Evolutionary conservation across 2,113 vertebrate genomes (phyloP).

Genomic region (Rhinogobius similis): DNA sequence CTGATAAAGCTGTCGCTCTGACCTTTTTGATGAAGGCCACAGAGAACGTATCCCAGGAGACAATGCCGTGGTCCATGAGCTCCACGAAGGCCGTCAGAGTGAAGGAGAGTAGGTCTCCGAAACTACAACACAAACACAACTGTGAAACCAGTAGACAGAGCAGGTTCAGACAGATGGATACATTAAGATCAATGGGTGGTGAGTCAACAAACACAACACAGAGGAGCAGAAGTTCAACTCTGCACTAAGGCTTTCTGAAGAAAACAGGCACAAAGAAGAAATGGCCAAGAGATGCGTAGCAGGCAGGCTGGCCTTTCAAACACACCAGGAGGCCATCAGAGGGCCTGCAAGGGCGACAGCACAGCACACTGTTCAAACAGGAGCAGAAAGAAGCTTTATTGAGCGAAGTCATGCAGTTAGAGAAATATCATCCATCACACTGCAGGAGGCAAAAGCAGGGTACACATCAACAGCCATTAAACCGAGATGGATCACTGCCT

Average conservation of each 20-base stretch:
- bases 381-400: slow-evolving; percentile 49
- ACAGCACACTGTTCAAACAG: slow-evolving; percentile 43
- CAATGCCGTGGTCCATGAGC: slow-evolving; percentile 98
- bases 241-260: slow-evolving; percentile 35
- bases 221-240: slow-evolving; percentile 29
- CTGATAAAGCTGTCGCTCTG: slow-evolving; percentile 10
- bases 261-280: slow-evolving; percentile 31
- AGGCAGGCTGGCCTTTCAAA: slow-evolving; percentile 45
- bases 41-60: slow-evolving; percentile 99
- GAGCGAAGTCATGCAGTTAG: slow-evolving; percentile 68
- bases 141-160: slow-evolving; percentile 41
- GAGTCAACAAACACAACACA: slow-evolving; percentile 35
- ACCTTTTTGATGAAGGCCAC: slow-evolving; percentile 99
- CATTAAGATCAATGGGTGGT: slow-evolving; percentile 36
- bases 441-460: slow-evolving; percentile 42
- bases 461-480: slow-evolving; percentile 32
- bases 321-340: slow-evolving; percentile 51
- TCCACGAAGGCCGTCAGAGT: slow-evolving; percentile 98
- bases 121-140: slow-evolving; percentile 82
- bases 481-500: slow-evolving; percentile 9
- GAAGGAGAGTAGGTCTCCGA: slow-evolving; percentile 97
- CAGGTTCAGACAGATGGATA: slow-evolving; percentile 41
- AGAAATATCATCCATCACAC: slow-evolving; percentile 49
- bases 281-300: slow-evolving; percentile 39
- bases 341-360: slow-evolving; percentile 54